Base-by-base conservation (phyloP, 2,888 invertebrate species). In the Cheilosia variabilis region DNA sequence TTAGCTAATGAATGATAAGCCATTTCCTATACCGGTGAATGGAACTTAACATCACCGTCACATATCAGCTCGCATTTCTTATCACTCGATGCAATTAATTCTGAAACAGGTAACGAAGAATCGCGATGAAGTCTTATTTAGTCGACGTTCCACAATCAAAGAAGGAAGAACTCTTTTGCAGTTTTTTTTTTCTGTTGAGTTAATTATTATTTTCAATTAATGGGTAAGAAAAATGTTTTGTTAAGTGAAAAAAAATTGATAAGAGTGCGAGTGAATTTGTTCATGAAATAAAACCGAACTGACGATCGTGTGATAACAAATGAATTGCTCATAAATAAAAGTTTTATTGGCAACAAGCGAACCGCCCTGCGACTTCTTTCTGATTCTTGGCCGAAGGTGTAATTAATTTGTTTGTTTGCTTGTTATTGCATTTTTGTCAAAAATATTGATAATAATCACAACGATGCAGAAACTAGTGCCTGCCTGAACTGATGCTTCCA, bases 151-250 rank as follows among this genome's bases (percentile, higher is more conserved):
- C 22, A 6, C 19, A 22, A 37, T 22, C 34, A 37, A 65, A 37
- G 34, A 1, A 37, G 6, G 31, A 2, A 37, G 15, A 37, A n/a
- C 9, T 37, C 1, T 34, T 37, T 22, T 4, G 7, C 9, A n/a
- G 3, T 15, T 13, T 45, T 19, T 15, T 13, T 45, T 19, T 63
- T 37, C 27, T 22, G 9, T 9, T n/a, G 9, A 43, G 4, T 24
- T 24, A 2, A 34, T 1, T 27, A 19, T 50, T 10, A 7, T 63
- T 10, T n/a, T 19, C 37, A 13, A 13, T 13, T 13, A 13, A 65
- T 65, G 65, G 52, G 65, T 65, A 37, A 65, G 65, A 6, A 19
- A 62, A 47, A 17, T 17, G 4, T 27, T 47, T 45, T 27, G 27
- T 13, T 62, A n/a, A 34, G 2, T 27, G 31, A 45, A 17, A 17